Conservation (phyloP, 2,888 invertebrate species). For the Norana najaformis region DNA sequence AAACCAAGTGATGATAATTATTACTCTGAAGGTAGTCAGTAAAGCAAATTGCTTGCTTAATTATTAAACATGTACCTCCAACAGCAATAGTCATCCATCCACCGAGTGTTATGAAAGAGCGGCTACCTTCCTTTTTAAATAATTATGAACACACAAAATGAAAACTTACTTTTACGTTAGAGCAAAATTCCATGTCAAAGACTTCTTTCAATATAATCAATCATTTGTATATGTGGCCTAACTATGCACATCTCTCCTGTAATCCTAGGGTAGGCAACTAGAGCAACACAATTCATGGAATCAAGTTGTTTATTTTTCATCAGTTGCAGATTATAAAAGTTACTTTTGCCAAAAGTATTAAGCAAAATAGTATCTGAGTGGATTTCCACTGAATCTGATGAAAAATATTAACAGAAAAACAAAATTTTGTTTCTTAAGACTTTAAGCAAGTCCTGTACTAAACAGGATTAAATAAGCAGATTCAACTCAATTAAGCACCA, state of each 20-base stretch:
- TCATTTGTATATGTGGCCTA: too few species aligned
- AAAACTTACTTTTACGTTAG: too few species aligned
- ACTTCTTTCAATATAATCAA: too few species aligned
- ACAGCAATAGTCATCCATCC: background rate
- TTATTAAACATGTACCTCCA: background rate
- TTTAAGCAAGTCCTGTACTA: background rate
- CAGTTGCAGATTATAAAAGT: too few species aligned
- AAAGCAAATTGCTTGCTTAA: background rate
- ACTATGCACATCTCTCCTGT: too few species aligned
- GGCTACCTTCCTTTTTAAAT: background rate
- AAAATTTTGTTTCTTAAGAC: background rate
- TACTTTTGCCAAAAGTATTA: too few species aligned
- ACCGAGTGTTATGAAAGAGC: background rate
- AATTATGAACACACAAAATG: background rate
- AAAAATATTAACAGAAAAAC: background rate
- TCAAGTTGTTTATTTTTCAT: too few species aligned
- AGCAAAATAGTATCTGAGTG: background rate
- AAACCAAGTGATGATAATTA: too few species aligned
- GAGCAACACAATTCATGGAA: too few species aligned
- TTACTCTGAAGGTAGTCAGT: background rate
- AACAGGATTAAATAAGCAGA: background rate
- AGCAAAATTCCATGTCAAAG: too few species aligned
- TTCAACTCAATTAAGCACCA: background rate
- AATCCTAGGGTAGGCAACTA: too few species aligned
- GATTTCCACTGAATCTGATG: background rate